A percentile compares a stretch with the other conserved stretches of the same genome.
Conservation (phyloP, 1,140 invertebrate genomes). For the Scaptomyza graminum region DNA sequence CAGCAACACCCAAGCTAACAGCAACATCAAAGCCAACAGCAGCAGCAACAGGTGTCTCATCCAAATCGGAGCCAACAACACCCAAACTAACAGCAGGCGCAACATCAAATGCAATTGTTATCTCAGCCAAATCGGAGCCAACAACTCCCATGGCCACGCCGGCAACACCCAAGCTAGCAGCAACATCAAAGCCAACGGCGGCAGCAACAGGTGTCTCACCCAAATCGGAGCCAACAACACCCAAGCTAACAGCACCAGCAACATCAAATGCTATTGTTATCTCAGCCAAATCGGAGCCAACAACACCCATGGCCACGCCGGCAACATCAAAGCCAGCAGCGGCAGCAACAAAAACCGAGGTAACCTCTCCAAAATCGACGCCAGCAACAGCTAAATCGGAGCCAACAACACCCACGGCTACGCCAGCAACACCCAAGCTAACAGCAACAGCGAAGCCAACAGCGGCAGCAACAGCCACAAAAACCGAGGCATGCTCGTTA, state of each 20-base stretch:
- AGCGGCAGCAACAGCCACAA: slow-evolving; percentile 11
- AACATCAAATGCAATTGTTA: not conserved
- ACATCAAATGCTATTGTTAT: too few species aligned
- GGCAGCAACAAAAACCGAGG: slow-evolving; percentile 12
- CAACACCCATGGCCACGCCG: slow-evolving; percentile 10
- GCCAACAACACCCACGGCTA: slow-evolving; percentile 12
- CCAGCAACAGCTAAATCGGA: not conserved
- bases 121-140: slow-evolving; percentile 8
- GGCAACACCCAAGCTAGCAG: slow-evolving; percentile 7
- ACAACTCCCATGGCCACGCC: slow-evolving; percentile 6
- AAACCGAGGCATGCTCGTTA: slow-evolving; percentile 10
- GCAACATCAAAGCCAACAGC: slow-evolving; percentile 17
- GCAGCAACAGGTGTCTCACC: slow-evolving; percentile 9
- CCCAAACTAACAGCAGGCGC: slow-evolving; percentile 20
- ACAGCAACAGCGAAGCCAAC: not conserved
- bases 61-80: slow-evolving; percentile 17
- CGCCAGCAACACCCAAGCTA: slow-evolving; percentile 7
- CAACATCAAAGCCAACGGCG: slow-evolving; percentile 1
- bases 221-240: not conserved
- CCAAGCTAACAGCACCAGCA: too few species aligned
- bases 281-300: not conserved
- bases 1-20: slow-evolving; percentile 14
- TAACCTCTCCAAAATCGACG: too few species aligned
- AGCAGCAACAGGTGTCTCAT: not conserved
- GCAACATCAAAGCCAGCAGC: slow-evolving; percentile 16